Base-by-base conservation (phyloP, 1,140 invertebrate genomes). In the Drosophila serrata region DNA sequence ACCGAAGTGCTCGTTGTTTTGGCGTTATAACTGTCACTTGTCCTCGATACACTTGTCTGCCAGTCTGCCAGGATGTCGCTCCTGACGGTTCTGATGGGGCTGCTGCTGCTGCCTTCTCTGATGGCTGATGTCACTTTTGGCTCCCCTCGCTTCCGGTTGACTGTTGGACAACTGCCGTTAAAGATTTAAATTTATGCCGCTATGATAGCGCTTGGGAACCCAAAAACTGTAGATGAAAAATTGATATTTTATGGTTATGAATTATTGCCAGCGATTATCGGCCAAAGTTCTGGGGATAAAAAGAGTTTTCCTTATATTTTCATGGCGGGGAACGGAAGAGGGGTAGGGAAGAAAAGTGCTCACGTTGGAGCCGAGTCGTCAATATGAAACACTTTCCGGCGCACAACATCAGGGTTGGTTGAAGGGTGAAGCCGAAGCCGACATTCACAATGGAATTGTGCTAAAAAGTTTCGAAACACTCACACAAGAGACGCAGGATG, bases 171-270 rank as follows among this genome's bases (percentile, higher is more conserved):
- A 55, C 33, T 55, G 39, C 60, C 43, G 46, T 63, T 67, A 43
- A 43, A 65, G 74, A 75, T 79, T 84, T 61, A 84, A 90, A 90
- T 90, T 90, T 85, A 90, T 90, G 75, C 75, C 43, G 61, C 53
- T 61, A 43, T 67, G 77, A 84, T 85, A 81, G 65, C 63, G 68
- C 46, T 61, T 59, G 43, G 46, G 17, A 35, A n/a, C 43, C 67
- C n/a, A n/a, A 43, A 61, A 85, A 81, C 67, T 86, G 58, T 81
- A 68, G 74, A 76, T 81, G 53, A 85, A 84, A n/a, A 90, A 90
- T 90, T 90, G 85, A 90, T 90, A 85, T 90, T 90, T 90, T 90
- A 90, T 90, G 85, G 81, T 79, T 90, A 90, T 90, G 81, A 90
- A 90, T 90, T 90, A 90, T 90, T 85, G 59, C 65, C 69, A 75